Evolutionary conservation across 2,797 vertebrate species (phyloP), one percentile per base, ranked within the genome.

Genomic region (Orestias chungarensis): DNA sequence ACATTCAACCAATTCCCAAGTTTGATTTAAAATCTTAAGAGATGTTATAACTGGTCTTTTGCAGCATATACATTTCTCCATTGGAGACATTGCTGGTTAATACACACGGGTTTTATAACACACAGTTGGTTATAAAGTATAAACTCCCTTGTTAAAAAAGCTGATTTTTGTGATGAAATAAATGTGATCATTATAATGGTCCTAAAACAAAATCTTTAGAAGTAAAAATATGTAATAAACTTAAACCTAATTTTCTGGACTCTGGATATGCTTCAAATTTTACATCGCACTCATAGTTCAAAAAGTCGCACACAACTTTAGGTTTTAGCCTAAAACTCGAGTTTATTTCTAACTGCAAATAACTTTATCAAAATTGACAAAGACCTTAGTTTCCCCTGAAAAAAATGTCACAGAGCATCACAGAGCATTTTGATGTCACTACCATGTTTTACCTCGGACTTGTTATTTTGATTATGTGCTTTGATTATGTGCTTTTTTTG

Each of bases 11-110:
- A 6, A 17, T 17, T 31, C n/a, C n/a, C n/a, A n/a, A n/a, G n/a
- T 29, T 31, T 55, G 31, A 55, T 25, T 25, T 5, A 54, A 29
- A 3, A 54, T 5, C 52, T 27, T 29, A 54, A 54, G 52, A 54
- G 52, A 15, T 5, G 14, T 54, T 27, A 29, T 90, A 82, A 82
- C 74, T 81, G 74, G 92, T 94, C 92, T 93, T 94, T 93, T 91
- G 46, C 81, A 79, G 73, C 50, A 75, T 38, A 29, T 55, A 81
- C 5, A 64, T 81, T 85, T 82, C 65, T 72, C 78, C 69, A 44
- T 49, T 68, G 68, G 62, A 61, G 78, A 64, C 68, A 50, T 70
- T 62, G 74, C 47, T 66, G 70, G n/a, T 74, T 75, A 71, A 80
- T 38, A 52, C 61, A 35, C 68, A 61, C n/a, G 61, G 50, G 25